A percentile compares a stretch with the other conserved stretches of the same genome.
phyloP scores from a whole-genome alignment of 2,888 invertebrate species.

The Drosophila peninsularis region DNA sequence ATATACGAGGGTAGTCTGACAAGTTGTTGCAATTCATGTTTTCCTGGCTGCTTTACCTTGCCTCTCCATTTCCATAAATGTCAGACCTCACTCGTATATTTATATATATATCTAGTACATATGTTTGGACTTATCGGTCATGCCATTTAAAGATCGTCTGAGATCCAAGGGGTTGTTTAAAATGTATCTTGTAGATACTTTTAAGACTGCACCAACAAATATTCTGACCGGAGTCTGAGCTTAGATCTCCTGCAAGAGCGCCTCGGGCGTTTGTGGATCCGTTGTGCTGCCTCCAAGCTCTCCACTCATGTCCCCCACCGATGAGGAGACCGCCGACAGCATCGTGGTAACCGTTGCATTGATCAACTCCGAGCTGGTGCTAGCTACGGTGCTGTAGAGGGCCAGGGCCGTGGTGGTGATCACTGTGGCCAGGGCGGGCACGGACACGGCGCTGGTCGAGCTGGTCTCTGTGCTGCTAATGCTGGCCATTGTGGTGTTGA shows the following conservation, averaged over 20 bases:
- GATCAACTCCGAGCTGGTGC: conserved; percentile 72
- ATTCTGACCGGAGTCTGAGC: not conserved
- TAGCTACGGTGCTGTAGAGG: conserved; percentile 66
- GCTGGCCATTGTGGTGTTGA: conserved; percentile 57
- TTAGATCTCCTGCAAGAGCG: conserved; percentile 77
- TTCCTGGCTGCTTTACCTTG: too few relatives aligned
- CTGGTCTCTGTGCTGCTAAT: conserved; percentile 49
- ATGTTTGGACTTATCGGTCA: not conserved
- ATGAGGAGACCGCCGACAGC: conserved; percentile 70
- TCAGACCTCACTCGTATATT: not conserved
- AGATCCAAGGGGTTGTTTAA: not conserved
- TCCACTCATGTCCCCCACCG: conserved; percentile 65
- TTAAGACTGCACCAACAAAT: not conserved
- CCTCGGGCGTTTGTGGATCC: conserved; percentile 81
- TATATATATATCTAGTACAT: not conserved
- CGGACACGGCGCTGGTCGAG: conserved; percentile 48
- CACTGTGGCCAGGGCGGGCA: conserved; percentile 64
- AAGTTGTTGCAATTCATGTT: not conserved
- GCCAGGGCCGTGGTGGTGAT: conserved; percentile 76
- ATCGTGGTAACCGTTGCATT: conserved; percentile 78
- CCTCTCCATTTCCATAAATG: too few relatives aligned
- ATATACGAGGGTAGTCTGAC: not conserved
- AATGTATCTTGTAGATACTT: conserved; percentile 37
- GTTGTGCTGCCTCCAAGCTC: conserved; percentile 74
- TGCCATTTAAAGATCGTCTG: not conserved